Conservation (phyloP, 2,888 invertebrate species). For the Hypomecis atomaria region DNA sequence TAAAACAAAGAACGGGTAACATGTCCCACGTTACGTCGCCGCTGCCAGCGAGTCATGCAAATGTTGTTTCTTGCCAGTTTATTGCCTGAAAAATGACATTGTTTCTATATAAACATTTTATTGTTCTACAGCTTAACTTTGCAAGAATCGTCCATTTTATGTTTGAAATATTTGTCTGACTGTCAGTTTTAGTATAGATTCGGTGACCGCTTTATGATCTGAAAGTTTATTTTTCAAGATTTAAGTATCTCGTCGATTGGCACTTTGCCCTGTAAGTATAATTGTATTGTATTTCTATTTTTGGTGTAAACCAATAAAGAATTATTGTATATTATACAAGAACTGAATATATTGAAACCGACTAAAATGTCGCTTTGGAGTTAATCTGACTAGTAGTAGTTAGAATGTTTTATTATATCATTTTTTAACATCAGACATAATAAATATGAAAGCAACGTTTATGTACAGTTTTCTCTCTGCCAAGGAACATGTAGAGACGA, state of each 20-base stretch:
- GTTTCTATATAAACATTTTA: constrained; percentile 25
- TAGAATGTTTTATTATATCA: too few species aligned
- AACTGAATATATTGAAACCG: neutral
- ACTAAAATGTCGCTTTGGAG: too few species aligned
- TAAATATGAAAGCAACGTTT: too few species aligned
- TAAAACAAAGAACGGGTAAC: constrained; percentile 28
- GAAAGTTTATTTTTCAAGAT: constrained; percentile 2
- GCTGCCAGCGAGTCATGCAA: constrained; percentile 38
- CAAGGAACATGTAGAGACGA: too few species aligned
- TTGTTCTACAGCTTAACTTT: constrained; percentile 22
- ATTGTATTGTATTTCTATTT: too few species aligned
- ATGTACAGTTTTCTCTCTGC: too few species aligned
- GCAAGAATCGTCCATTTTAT: constrained; percentile 10
- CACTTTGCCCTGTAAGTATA: neutral
- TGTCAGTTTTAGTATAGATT: constrained; percentile 1
- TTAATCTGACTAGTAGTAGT: too few species aligned
- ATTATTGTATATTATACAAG: too few species aligned
- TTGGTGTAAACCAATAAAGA: too few species aligned
- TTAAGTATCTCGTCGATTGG: neutral
- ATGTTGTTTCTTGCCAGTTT: constrained; percentile 41
- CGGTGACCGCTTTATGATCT: constrained; percentile 6
- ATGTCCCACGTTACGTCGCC: constrained; percentile 26
- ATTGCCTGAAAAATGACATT: constrained; percentile 37
- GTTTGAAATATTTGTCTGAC: constrained; percentile 20
- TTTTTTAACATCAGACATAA: too few species aligned